Evolutionary conservation across 2,888 invertebrate genomes (phyloP), one percentile per base, ranked within the genome.

Genomic region (Drosophila anomalata): DNA sequence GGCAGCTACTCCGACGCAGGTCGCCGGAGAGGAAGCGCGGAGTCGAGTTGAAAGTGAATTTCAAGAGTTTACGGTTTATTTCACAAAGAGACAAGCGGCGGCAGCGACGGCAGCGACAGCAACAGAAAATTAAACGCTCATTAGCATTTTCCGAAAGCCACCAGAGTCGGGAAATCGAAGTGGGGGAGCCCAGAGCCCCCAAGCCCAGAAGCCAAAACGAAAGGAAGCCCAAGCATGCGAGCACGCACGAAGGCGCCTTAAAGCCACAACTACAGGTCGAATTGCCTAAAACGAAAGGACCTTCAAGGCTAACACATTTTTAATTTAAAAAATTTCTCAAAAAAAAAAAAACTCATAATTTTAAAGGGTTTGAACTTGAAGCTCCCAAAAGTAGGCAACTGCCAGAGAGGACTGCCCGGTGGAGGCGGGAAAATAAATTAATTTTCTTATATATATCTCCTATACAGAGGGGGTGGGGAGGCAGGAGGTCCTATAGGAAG

Each of bases 71-170:
- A 61, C 69, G 41, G 46, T 52, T 71, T 71, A 55, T 56, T 36
- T 54, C 53, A 54, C 54, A 51, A 42, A 17, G 9, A 11, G 41
- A 36, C 50, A 58, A 50, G 4, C 14, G 12, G 14, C 11, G 44
- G 8, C 39, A 36, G 54, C 39, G 41, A 9, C 9, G 31, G 5
- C 22, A 11, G 29, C 11, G 26, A 11, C 29, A 4, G 36, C 61
- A 44, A 48, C 66, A 53, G 72, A 56, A 75, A 79, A 79, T 79
- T 83, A 77, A 79, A 80, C 68, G 82, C 83, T 78, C 79, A 78
- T 79, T 83, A 79, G 82, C 82, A 83, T 79, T 79, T 78, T 79
- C 62, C 53, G 61, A 70, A 70, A 83, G 61, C 46, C 61, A 54
- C 1, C 17, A 17, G 17, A 44, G 44, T 22, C 44, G 12, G 22